phyloP scores from a whole-genome alignment of 2,797 vertebrate species.

The Macrochelys suwanniensis region DNA sequence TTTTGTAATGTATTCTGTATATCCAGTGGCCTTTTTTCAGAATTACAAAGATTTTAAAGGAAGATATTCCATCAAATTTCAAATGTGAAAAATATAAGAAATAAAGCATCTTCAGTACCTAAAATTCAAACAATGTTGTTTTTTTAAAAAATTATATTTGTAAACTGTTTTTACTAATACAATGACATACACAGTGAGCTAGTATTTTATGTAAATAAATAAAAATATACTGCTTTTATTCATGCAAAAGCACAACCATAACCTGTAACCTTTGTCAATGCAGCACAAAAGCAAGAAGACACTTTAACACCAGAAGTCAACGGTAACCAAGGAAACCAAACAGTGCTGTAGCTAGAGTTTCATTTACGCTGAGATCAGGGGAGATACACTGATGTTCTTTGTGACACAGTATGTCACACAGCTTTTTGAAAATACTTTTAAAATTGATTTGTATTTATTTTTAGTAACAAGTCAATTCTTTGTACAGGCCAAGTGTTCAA shows the following conservation, averaged over 20 bases:
- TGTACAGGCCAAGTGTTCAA: background rate
- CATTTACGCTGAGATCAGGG: constrained; percentile 48
- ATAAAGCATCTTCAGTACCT: background rate
- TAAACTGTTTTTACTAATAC: background rate
- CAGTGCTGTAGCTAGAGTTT: constrained; percentile 40
- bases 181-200: background rate
- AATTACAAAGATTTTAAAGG: background rate
- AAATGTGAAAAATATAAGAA: background rate
- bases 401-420: background rate
- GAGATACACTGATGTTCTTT: constrained; percentile 52
- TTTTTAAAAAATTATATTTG: background rate
- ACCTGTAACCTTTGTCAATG: constrained; percentile 57
- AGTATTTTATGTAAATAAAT: constrained; percentile 46
- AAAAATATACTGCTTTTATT: constrained; percentile 38
- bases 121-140: background rate
- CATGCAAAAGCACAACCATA: constrained; percentile 55
- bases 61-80: background rate
- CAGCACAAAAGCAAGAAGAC: constrained; percentile 60
- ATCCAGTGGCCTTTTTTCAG: background rate
- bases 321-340: constrained; percentile 82
- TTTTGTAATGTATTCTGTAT: background rate
- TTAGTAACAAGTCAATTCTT: background rate
- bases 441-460: background rate
- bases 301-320: constrained; percentile 73
- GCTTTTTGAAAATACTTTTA: background rate